Percentiles rank a stretch among this genome's conserved stretches.
These are phyloP conservation scores for Sander vitreus DNA, from an alignment of 2,113 vertebrate species.

Conservation along the genomic window DNA sequence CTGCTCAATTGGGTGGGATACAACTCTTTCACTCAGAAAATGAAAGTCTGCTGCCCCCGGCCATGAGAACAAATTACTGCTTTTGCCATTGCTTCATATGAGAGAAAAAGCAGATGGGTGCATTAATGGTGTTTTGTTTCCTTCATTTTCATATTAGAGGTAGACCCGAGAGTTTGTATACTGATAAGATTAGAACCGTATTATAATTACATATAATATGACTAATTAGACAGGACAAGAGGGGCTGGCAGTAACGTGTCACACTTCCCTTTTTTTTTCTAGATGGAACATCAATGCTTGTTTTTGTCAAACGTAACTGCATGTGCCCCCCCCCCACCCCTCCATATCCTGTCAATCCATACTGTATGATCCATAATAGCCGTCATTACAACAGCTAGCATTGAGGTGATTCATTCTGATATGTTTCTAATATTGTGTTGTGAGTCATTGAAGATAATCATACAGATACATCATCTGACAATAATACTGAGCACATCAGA, in stretches of 20 bases:
- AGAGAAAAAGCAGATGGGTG: constrained; percentile 38
- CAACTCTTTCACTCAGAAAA: constrained; percentile 65
- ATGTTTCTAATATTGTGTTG: constrained; percentile 55
- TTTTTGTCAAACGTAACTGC: constrained; percentile 45
- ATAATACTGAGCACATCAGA: neutral
- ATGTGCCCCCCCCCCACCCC: neutral
- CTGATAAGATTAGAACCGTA: constrained; percentile 53
- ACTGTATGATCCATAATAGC: constrained; percentile 53
- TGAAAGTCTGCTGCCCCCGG: constrained; percentile 64
- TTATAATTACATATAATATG: constrained; percentile 64
- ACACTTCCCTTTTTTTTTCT: constrained; percentile 29
- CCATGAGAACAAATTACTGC: constrained; percentile 68
- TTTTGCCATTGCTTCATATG: constrained; percentile 44
- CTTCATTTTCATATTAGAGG: constrained; percentile 52
- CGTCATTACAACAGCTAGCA: constrained; percentile 58
- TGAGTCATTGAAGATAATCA: constrained; percentile 55
- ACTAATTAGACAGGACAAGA: constrained; percentile 70
- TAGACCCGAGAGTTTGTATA: constrained; percentile 55
- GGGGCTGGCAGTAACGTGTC: constrained; percentile 24
- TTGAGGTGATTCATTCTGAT: constrained; percentile 47
- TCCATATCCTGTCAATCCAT: constrained; percentile 44
- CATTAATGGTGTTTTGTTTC: constrained; percentile 60
- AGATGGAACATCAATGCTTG: constrained; percentile 56
- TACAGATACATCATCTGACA: constrained; percentile 27
- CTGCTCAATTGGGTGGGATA: constrained; percentile 45